Conservation (phyloP, 1,140 invertebrate species). For the Streblospio benedicti region DNA sequence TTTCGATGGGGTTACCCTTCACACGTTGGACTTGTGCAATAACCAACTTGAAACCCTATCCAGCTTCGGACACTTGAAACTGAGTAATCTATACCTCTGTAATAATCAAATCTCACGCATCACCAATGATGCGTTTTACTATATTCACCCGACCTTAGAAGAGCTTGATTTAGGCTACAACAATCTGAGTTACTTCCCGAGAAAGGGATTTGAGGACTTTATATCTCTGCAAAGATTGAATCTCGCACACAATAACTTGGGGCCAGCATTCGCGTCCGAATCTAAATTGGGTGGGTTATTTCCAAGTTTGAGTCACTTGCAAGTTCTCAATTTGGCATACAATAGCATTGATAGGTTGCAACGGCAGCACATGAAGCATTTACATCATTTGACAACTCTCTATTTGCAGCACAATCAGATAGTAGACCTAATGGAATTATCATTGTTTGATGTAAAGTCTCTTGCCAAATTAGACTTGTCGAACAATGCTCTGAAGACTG, state of each 20-base stretch:
- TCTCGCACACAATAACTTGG: constrained; percentile 14
- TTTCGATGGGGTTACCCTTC: constrained; percentile 7
- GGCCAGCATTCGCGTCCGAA: background rate
- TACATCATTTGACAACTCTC: constrained; percentile 6
- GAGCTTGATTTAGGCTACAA: constrained; percentile 18
- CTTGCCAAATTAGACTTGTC: constrained; percentile 9
- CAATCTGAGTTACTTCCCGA: constrained; percentile 2
- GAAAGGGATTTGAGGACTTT: background rate
- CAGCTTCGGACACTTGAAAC: constrained; percentile 3
- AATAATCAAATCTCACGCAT: constrained; percentile 5
- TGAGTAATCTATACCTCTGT: constrained; percentile 4
- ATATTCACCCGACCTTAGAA: background rate
- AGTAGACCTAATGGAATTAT: background rate
- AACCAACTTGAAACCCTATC: constrained; percentile 2
- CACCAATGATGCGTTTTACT: background rate
- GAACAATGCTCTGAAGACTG: constrained; percentile 5
- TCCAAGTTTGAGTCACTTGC: constrained; percentile 1
- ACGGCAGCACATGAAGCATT: background rate
- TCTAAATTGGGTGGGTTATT: background rate
- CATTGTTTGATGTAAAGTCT: background rate
- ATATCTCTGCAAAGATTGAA: constrained; percentile 2
- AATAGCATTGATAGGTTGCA: constrained; percentile 5
- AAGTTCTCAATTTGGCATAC: background rate
- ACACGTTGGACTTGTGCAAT: constrained; percentile 13
- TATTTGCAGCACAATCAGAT: constrained; percentile 9